A percentile compares a stretch with the other conserved stretches of the same genome.
These are phyloP conservation scores for Morbakka virulenta DNA, from an alignment of 30 jellyfish, hydroid and myxozoan species.

Conservation along the genomic window DNA sequence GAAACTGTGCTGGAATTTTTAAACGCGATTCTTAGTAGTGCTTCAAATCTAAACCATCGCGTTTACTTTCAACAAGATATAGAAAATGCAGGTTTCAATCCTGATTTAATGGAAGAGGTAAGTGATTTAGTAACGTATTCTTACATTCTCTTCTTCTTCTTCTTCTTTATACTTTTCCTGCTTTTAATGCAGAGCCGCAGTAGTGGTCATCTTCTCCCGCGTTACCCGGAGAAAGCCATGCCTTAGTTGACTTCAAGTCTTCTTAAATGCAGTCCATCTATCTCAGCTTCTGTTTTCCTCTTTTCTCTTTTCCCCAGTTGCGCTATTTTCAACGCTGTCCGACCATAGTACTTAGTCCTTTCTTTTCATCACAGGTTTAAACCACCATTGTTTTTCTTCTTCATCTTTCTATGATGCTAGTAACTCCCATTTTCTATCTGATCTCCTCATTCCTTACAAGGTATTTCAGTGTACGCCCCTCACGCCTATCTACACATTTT, in stretches of 20 bases:
- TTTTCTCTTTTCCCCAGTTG: background rate
- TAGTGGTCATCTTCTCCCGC: too few species aligned
- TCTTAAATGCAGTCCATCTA: background rate
- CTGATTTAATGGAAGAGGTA: slow-evolving; percentile 89
- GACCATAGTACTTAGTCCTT: background rate
- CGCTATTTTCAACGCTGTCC: background rate
- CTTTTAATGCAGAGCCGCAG: too few species aligned
- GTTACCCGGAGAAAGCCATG: too few species aligned
- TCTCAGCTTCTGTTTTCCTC: background rate
- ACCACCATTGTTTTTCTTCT: background rate
- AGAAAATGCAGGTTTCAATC: slow-evolving; percentile 87
- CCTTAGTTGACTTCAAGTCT: background rate
- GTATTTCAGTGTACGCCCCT: too few species aligned
- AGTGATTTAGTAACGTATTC: too few species aligned
- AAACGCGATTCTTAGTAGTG: slow-evolving; percentile 58
- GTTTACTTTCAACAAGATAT: slow-evolving; percentile 83
- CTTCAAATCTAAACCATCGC: slow-evolving; percentile 74
- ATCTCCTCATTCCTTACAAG: too few species aligned
- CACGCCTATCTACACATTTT: too few species aligned
- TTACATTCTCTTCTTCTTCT: too few species aligned
- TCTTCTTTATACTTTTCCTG: too few species aligned
- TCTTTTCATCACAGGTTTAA: background rate
- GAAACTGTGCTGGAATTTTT: slow-evolving; percentile 70
- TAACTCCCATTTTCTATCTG: background rate
- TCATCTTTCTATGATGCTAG: background rate